Percentiles rank a stretch among this genome's conserved stretches.
These are phyloP conservation scores for Arvicanthis niloticus DNA, from an alignment of 2,113 vertebrate species.

Conservation along the genomic window DNA sequence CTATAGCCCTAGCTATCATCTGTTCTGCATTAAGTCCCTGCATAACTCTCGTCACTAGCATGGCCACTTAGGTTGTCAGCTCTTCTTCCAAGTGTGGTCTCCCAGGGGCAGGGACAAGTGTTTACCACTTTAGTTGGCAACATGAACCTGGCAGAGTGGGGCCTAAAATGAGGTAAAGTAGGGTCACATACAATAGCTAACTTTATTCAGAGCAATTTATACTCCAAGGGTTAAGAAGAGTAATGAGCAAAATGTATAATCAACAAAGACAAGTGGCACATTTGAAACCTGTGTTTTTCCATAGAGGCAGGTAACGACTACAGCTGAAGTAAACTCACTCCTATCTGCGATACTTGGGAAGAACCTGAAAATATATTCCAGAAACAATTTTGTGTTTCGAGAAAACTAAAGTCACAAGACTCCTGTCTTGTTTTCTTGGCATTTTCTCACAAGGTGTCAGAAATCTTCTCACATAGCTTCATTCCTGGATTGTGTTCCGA, in stretches of 20 bases:
- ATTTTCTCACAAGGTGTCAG: not conserved
- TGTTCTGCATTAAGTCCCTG: not conserved
- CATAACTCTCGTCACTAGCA: not conserved
- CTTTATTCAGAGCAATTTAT: not conserved
- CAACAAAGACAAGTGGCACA: not conserved
- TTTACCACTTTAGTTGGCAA: not conserved
- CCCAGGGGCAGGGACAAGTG: not conserved
- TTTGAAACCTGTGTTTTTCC: not conserved
- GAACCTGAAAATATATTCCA: not conserved
- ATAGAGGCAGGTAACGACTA: not conserved
- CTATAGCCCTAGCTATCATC: not conserved
- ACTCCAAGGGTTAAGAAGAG: not conserved
- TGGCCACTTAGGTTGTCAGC: not conserved
- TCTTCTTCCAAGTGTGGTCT: not conserved
- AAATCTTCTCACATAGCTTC: not conserved
- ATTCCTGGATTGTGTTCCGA: not conserved
- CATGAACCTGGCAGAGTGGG: not conserved
- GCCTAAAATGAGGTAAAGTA: not conserved
- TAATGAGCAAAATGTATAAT: not conserved
- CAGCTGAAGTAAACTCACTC: not conserved
- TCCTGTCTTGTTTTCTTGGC: not conserved
- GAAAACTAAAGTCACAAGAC: not conserved
- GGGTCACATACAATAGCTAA: not conserved
- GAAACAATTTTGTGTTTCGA: not conserved
- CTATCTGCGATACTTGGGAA: not conserved